phyloP scores from a whole-genome alignment of 2,888 invertebrate species.

The Aphelenchoides bicaudatus region DNA sequence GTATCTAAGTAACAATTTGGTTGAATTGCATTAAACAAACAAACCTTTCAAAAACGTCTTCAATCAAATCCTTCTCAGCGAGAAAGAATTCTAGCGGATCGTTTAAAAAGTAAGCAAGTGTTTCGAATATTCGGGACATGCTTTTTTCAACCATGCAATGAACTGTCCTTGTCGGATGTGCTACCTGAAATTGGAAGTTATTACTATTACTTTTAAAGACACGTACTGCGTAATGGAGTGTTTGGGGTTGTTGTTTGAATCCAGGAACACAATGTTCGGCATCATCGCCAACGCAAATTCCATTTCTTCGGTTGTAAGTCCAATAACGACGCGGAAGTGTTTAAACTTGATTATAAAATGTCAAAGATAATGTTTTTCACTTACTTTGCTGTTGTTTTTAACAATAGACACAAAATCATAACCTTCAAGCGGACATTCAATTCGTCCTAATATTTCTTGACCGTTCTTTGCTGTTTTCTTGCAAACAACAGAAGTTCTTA shows the following conservation, averaged over 20 bases:
- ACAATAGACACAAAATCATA: too few species aligned
- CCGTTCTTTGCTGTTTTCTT: too few species aligned
- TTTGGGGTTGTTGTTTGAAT: background rate
- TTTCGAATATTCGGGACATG: background rate
- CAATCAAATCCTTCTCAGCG: background rate
- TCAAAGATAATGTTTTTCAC: too few species aligned
- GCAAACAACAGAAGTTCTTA: too few species aligned
- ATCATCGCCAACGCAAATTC: conserved; percentile 7
- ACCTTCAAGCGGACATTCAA: too few species aligned
- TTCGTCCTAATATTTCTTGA: too few species aligned
- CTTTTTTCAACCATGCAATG: background rate
- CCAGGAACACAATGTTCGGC: background rate
- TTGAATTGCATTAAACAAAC: background rate
- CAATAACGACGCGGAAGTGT: background rate
- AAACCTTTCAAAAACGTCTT: background rate
- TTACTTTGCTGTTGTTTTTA: too few species aligned
- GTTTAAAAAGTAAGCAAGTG: conserved; percentile 1
- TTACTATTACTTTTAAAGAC: background rate
- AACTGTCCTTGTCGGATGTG: background rate
- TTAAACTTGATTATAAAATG: too few species aligned
- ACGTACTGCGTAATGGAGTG: too few species aligned
- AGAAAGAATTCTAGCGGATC: background rate
- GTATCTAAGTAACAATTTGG: background rate
- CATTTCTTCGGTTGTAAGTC: background rate
- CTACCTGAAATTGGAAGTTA: background rate